Evolutionary conservation across 2,113 vertebrate species (phyloP), one percentile per base, ranked within the genome.

Genomic region (Otocyon megalotis): DNA sequence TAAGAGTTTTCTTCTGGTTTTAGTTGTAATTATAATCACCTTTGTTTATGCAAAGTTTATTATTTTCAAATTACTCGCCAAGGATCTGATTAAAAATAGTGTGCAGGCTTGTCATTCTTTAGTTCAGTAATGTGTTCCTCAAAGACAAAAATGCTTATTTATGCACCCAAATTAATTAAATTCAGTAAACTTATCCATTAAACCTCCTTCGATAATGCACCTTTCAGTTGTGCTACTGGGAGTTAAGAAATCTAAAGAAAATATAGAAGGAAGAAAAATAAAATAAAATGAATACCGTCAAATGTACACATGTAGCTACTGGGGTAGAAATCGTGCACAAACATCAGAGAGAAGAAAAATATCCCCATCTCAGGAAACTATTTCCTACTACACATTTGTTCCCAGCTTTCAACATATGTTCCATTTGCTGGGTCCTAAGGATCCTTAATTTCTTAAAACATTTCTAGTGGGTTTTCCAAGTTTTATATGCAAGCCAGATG

Each of bases 61-160:
- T 94, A 97, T 96, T 97, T 98, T 90, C 56, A 94, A 97, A 95
- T 97, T 96, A 92, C 48, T 95, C 96, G 97, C 93, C 6, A 50
- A 93, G 60, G 92, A 53, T 82, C 71, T 97, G 96, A 97, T 97
- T 95, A 95, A 86, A 98, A 97, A 20, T 15, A 3, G 43, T 54
- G 71, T 83, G 28, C 19, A 79, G 11, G 88, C 8, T 71, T 35
- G 2, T 80, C 77, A 81, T 54, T 67, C 24, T 86, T 62, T 10
- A 17, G 48, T 95, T 97, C 92, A 65, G 62, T 69, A 74, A 90
- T 62, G 3, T 74, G 94, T 95, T 92, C 71, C 76, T 97, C 19
- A 89, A 96, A 79, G 71, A 76, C 94, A 71, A 96, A 95, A 89
- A 7, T 83, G 83, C 54, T 96, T 96, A 90, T 58, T 58, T 30